Evolutionary conservation across 2,113 vertebrate species (phyloP).

Genomic region (Melanotaenia duboulayi): DNA sequence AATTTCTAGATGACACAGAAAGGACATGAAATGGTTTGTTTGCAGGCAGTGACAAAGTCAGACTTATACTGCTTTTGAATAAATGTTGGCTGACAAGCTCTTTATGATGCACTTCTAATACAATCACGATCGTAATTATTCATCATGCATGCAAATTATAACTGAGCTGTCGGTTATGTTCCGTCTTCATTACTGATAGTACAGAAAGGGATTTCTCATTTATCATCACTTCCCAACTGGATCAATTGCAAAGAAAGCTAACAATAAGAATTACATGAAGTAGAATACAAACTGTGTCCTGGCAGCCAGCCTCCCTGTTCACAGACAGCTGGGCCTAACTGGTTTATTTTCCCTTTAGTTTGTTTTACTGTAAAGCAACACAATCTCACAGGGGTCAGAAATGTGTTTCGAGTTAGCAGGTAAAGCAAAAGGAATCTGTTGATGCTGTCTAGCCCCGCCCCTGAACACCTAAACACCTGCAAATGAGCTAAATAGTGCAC

Average conservation of each 20-base stretch:
- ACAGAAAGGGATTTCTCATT: background rate
- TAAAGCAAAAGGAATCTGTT: conserved; percentile 4
- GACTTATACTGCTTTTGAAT: background rate
- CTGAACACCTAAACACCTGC: conserved; percentile 15
- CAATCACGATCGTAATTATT: conserved; percentile 1
- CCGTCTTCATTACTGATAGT: conserved; percentile 24
- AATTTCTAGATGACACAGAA: background rate
- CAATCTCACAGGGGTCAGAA: background rate
- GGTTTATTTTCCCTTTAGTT: background rate
- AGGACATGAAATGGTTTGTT: background rate
- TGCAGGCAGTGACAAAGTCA: background rate
- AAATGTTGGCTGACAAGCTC: background rate
- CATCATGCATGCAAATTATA: background rate
- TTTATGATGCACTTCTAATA: background rate
- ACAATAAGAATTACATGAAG: conserved; percentile 29
- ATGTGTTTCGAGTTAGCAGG: conserved; percentile 4
- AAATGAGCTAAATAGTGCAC: conserved; percentile 10
- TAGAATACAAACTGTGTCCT: conserved; percentile 15
- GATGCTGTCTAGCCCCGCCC: conserved; percentile 8
- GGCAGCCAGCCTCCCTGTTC: conserved; percentile 14
- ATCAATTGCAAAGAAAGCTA: conserved; percentile 3
- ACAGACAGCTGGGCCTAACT: background rate
- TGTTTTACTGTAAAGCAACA: conserved; percentile 11
- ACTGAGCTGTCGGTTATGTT: background rate
- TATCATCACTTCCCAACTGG: background rate